Evolutionary conservation across 2,113 vertebrate species (phyloP).

Genomic region (Dendrocopos noguchii): DNA sequence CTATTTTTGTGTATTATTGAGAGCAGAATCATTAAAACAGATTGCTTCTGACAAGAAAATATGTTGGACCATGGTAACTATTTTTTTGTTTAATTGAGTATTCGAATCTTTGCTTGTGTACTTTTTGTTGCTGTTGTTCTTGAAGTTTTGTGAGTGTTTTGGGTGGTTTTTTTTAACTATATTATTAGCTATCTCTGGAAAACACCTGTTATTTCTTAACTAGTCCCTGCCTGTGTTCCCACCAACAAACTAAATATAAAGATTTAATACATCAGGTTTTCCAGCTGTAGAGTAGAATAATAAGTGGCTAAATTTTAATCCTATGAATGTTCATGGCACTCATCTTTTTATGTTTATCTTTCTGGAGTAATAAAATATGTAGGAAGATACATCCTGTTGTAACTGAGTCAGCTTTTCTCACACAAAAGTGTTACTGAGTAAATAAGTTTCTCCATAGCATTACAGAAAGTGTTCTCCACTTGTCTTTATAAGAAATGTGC

Average conservation of each 20-base stretch:
- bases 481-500: not conserved
- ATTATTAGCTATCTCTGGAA: not conserved
- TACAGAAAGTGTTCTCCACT: not conserved
- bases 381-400: not conserved
- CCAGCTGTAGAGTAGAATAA: not conserved
- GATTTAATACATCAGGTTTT: not conserved
- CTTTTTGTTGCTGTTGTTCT: not conserved
- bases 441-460: not conserved
- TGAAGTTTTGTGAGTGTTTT: not conserved
- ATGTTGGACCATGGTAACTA: not conserved
- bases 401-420: not conserved
- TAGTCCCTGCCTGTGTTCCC: not conserved
- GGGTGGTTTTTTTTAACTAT: not conserved
- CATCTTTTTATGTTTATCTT: not conserved
- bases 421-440: not conserved
- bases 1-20: not conserved
- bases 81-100: not conserved
- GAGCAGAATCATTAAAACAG: not conserved
- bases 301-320: not conserved
- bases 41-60: not conserved
- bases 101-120: not conserved
- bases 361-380: not conserved
- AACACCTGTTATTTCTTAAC: not conserved
- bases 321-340: not conserved
- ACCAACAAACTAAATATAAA: not conserved